Conservation (phyloP, 2,888 invertebrate genomes). For the Drosophila rubida region DNA sequence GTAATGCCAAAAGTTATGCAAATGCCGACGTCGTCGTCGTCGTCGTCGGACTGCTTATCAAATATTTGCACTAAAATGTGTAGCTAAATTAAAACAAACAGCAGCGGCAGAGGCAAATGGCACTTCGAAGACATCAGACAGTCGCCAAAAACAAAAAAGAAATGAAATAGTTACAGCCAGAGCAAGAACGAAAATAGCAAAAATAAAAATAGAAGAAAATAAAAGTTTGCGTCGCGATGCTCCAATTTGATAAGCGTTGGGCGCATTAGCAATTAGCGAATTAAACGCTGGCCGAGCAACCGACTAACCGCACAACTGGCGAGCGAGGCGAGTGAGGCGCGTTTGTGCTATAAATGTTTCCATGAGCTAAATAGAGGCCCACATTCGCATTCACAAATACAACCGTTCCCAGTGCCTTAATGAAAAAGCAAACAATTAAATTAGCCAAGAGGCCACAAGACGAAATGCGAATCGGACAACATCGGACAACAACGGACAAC, state of each 20-base stretch:
- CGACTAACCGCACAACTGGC: conserved; percentile 4
- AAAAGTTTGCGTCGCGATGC: conserved; percentile 64
- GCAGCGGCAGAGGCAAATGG: conserved; percentile 24
- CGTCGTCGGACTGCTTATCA: conserved; percentile 63
- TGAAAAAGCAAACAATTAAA: conserved; percentile 79
- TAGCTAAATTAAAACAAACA: conserved; percentile 73
- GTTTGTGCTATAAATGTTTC: conserved; percentile 77
- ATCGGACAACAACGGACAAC: neutral
- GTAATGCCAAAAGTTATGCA: conserved; percentile 70
- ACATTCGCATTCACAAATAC: conserved; percentile 6
- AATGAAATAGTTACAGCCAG: neutral
- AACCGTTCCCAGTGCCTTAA: conserved; percentile 58
- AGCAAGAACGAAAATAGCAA: conserved; percentile 11
- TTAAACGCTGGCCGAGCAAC: conserved; percentile 64
- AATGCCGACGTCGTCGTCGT: conserved; percentile 36
- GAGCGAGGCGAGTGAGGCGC: conserved; percentile 16
- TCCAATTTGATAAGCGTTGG: conserved; percentile 77
- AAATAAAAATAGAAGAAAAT: conserved; percentile 47
- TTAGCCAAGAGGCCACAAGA: conserved; percentile 74
- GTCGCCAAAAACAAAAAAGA: conserved; percentile 49
- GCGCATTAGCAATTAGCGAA: conserved; percentile 79
- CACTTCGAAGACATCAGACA: conserved; percentile 43
- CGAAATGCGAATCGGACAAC: conserved; percentile 59
- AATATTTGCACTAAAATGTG: conserved; percentile 79
- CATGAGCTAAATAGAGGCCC: conserved; percentile 70